Percentiles rank a stretch among this genome's conserved stretches.
phyloP scores from a whole-genome alignment of 2,888 invertebrate genomes.

The Polietes domitor region DNA sequence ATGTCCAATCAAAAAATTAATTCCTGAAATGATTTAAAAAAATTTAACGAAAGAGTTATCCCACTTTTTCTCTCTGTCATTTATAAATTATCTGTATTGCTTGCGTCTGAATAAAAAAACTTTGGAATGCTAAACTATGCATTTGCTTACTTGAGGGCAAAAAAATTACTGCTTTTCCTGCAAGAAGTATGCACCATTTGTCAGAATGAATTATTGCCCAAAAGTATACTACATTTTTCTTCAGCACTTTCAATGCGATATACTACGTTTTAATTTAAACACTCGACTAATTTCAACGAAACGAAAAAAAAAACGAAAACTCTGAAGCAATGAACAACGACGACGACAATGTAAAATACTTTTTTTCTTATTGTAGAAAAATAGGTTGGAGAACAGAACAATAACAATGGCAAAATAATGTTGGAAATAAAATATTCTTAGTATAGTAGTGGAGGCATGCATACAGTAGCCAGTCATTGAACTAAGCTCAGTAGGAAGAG shows the following conservation, averaged over 20 bases:
- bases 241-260: background rate
- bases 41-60: no score
- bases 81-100: no score
- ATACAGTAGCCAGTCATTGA: background rate
- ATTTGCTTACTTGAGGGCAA: background rate
- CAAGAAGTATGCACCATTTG: conserved; percentile 30
- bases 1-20: no score
- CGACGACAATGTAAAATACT: background rate
- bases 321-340: background rate
- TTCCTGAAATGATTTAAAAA: no score
- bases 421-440: background rate
- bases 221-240: conserved; percentile 26
- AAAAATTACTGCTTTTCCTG: background rate
- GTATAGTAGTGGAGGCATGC: background rate
- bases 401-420: background rate
- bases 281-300: conserved; percentile 10
- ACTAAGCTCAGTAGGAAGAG: no score
- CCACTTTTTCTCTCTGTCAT: no score
- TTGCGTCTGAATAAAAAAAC: no score
- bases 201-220: conserved; percentile 25
- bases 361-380: no score
- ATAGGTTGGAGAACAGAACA: background rate
- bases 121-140: background rate
- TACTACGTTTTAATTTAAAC: background rate
- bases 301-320: background rate